phyloP scores from a whole-genome alignment of 2,888 invertebrate species.

The Hypena proboscidalis region DNA sequence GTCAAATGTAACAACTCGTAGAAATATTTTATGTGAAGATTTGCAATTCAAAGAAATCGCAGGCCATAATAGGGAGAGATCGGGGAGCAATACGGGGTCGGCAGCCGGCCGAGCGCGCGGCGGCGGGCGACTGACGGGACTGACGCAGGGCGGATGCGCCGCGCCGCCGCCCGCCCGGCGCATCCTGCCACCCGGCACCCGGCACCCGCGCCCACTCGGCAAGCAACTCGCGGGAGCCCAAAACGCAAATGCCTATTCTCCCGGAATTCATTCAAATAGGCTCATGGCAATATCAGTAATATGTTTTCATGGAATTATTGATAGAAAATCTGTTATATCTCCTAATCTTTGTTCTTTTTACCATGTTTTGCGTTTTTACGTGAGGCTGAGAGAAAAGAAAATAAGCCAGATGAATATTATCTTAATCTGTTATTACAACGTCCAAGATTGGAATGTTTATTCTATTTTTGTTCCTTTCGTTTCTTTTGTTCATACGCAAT shows the following conservation, averaged over 20 bases:
- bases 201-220: conserved; percentile 57
- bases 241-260: conserved; percentile 17
- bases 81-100: conserved; percentile 46
- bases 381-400: too few relatives aligned
- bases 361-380: too few relatives aligned
- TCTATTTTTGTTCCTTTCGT: too few relatives aligned
- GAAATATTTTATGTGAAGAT: conserved; percentile 33
- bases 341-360: too few relatives aligned
- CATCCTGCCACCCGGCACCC: conserved; percentile 73
- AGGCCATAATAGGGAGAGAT: conserved; percentile 42
- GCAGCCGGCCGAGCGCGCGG: conserved; percentile 79
- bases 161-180: conserved; percentile 77
- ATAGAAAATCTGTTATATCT: not conserved
- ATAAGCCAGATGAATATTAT: too few relatives aligned
- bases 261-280: conserved; percentile 4
- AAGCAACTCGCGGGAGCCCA: conserved; percentile 44
- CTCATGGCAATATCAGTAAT: not conserved
- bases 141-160: conserved; percentile 83
- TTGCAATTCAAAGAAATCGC: conserved; percentile 31
- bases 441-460: too few relatives aligned
- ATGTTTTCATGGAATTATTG: not conserved
- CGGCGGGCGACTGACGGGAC: conserved; percentile 77
- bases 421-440: too few relatives aligned
- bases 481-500: too few relatives aligned
- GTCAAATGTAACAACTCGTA: conserved; percentile 13